Base-by-base conservation (phyloP, 2,113 vertebrate species). In the Ploceus nigricollis region DNA sequence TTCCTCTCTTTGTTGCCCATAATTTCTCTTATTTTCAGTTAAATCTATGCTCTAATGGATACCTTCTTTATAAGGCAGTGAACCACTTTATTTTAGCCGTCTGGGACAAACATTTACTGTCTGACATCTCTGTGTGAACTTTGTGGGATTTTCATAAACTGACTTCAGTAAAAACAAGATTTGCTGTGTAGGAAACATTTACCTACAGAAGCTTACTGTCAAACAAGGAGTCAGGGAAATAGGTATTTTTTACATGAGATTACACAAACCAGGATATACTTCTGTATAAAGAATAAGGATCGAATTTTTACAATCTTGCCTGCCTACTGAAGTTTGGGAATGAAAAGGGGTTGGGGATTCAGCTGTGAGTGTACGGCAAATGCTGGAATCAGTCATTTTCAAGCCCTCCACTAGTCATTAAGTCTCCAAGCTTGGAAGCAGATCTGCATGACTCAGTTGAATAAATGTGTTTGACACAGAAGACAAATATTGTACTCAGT, bases 391-490 rank as follows among this genome's bases (percentile, higher is more conserved):
- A 90, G 76, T 83, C 7, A 87, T 95, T 94, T 96, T 83, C 79
- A 90, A 92, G 80, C 85, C 72, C 72, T 92, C 92, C 86, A 57
- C 69, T 45, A 87, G 60, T 51, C 90, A 86, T 78, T 25, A 91
- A 91, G 80, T 92, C 96, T 78, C 63, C 69, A 70, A 90, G 75
- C 93, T 83, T 96, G 94, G 93, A 91, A 96, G 33, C 7, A 1
- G 48, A 79, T 93, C 70, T 88, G 77, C 80, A 50, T 58, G 90
- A 96, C 91, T 94, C 96, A 92, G 86, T 93, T 92, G 93, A 95
- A 91, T 95, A 92, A 96, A 96, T 92, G 90, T 87, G 73, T 94
- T 96, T 96, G 95, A 96, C 92, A 96, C 48, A 90, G 94, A 96
- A 95, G 94, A 94, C 80, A 96, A 96, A 94, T 96, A 96, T 64